A percentile compares a stretch with the other conserved stretches of the same genome.
Evolutionary conservation across 1,140 invertebrate genomes (phyloP).

Genomic region (Brachionus paranguensis): DNA sequence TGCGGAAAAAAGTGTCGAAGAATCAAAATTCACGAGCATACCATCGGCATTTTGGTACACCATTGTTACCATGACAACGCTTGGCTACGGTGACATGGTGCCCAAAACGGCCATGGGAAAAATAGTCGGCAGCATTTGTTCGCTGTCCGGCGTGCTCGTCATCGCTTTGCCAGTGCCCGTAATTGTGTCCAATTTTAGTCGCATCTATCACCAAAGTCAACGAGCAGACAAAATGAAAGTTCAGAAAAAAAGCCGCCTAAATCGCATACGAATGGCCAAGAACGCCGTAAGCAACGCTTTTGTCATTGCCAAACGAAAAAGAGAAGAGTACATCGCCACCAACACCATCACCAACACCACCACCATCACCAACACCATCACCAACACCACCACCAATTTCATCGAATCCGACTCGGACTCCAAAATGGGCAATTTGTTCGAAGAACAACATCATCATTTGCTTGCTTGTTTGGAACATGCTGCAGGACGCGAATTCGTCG

Average conservation of each 20-base stretch:
- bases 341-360: no score
- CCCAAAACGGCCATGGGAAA: slow-evolving; percentile 96
- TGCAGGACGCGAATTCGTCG: slow-evolving; percentile 29
- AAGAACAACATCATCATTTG: slow-evolving; percentile 41
- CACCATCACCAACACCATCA: no score
- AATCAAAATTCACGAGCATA: slow-evolving; percentile 95
- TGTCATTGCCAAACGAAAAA: slow-evolving; percentile 18
- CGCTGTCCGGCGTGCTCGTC: slow-evolving; percentile 94
- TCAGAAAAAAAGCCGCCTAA: slow-evolving; percentile 63
- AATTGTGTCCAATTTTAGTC: slow-evolving; percentile 99
- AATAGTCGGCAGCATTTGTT: slow-evolving; percentile 96
- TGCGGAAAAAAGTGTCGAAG: slow-evolving; percentile 90
- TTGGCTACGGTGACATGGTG: slow-evolving; percentile 99
- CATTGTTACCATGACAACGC: slow-evolving; percentile 98
- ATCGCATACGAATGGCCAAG: slow-evolving; percentile 15
- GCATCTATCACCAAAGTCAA: slow-evolving; percentile 99
- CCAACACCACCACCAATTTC: no score
- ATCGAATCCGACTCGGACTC: not conserved
- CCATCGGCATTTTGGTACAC: slow-evolving; percentile 99
- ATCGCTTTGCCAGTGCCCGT: slow-evolving; percentile 98
- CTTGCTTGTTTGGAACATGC: slow-evolving; percentile 35
- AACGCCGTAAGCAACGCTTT: slow-evolving; percentile 36
- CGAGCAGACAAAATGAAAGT: slow-evolving; percentile 97
- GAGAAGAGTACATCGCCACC: not conserved
- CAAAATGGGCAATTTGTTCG: slow-evolving; percentile 36